Percentiles rank a stretch among this genome's conserved stretches.
Conservation (phyloP, 2,797 vertebrate genomes). For the Denticeps clupeoides region DNA sequence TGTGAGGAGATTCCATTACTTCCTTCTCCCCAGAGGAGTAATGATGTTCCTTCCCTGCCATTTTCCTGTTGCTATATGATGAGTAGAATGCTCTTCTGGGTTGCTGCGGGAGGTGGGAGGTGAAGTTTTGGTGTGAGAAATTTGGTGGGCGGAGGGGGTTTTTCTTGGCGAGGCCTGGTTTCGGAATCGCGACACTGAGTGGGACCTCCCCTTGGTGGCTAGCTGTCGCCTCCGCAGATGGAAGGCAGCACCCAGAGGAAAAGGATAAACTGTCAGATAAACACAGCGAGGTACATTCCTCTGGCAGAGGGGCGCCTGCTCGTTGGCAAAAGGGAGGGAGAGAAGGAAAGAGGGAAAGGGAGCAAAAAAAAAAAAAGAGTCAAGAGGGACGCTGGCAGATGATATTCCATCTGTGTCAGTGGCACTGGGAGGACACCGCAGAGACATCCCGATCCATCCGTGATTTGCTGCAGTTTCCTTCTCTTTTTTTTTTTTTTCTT, state of each 20-base stretch:
- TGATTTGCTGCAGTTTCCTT: slow-evolving; percentile 1
- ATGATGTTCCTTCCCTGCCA: too few species aligned
- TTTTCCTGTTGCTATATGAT: too few species aligned
- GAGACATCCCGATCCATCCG: slow-evolving; percentile 1
- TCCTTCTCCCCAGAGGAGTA: slow-evolving; percentile 19
- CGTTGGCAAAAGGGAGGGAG: background rate
- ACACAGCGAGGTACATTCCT: slow-evolving; percentile 31
- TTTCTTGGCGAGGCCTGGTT: slow-evolving; percentile 32
- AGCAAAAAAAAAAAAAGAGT: slow-evolving; percentile 30
- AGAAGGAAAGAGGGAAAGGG: slow-evolving; percentile 31
- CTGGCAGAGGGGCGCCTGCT: slow-evolving; percentile 36
- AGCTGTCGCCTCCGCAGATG: slow-evolving; percentile 51
- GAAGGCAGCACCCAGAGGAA: slow-evolving; percentile 39
- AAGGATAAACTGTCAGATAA: slow-evolving; percentile 55
- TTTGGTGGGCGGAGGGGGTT: slow-evolving; percentile 8
- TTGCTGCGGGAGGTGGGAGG: background rate
- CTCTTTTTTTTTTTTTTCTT: background rate
- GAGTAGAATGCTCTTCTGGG: background rate
- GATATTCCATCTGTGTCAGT: slow-evolving; percentile 48
- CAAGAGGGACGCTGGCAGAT: slow-evolving; percentile 49
- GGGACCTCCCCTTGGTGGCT: slow-evolving; percentile 38
- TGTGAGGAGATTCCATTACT: slow-evolving; percentile 35
- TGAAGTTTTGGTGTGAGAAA: slow-evolving; percentile 6
- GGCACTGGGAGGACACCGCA: slow-evolving; percentile 4
- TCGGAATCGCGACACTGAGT: slow-evolving; percentile 47